Evolutionary conservation across 2,113 vertebrate genomes (phyloP).

Genomic region (Ahaetulla prasina): DNA sequence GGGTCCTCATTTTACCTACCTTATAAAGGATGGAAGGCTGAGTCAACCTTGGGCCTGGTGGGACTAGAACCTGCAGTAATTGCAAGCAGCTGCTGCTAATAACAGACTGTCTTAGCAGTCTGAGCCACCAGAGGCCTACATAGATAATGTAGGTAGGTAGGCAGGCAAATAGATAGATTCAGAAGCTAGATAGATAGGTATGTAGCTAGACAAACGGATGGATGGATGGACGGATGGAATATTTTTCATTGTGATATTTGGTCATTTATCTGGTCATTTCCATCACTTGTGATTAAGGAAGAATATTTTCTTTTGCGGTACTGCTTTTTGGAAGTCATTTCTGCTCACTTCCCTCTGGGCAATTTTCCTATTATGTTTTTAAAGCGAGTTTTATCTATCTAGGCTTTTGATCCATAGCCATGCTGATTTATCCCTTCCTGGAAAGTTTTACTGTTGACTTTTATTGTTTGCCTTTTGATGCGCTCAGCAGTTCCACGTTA

Average conservation of each 20-base stretch:
- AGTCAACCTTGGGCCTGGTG: too few species aligned
- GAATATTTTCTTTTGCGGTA: not conserved
- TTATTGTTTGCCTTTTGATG: not conserved
- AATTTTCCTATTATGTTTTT: not conserved
- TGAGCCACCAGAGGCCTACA: too few species aligned
- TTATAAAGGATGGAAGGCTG: too few species aligned
- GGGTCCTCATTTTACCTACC: too few species aligned
- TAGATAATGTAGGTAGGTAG: too few species aligned
- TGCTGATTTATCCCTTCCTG: not conserved
- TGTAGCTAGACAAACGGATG: too few species aligned
- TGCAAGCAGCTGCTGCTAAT: too few species aligned
- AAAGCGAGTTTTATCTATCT: not conserved
- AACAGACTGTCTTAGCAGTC: too few species aligned
- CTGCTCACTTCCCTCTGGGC: not conserved
- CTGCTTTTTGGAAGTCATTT: not conserved
- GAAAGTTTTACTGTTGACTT: not conserved
- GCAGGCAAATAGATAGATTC: too few species aligned
- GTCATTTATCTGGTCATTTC: not conserved
- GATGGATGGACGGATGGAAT: not conserved
- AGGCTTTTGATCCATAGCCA: not conserved
- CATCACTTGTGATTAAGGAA: not conserved
- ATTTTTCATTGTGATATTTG: not conserved
- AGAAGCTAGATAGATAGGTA: too few species aligned
- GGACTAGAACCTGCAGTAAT: too few species aligned
- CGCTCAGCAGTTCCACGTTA: not conserved